phyloP scores from a whole-genome alignment of 2,113 vertebrate genomes.

The Micronycteris hirsuta region DNA sequence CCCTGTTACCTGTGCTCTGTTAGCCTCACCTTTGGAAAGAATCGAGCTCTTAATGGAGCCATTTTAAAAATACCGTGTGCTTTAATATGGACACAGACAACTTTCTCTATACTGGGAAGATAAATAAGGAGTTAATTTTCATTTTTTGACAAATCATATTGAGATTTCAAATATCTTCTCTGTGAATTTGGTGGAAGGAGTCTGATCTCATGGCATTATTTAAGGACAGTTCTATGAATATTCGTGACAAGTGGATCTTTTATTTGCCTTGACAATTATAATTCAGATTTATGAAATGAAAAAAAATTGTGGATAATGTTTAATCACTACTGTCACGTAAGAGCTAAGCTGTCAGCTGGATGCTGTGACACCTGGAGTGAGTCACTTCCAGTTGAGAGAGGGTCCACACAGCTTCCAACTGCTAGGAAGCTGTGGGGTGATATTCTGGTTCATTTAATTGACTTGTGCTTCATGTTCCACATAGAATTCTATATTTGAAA shows the following conservation, averaged over 20 bases:
- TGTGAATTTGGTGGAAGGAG: neutral
- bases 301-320: conserved; percentile 60
- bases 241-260: conserved; percentile 62
- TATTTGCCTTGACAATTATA: conserved; percentile 64
- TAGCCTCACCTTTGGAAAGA: neutral
- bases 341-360: conserved; percentile 42
- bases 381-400: conserved; percentile 29
- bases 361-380: conserved; percentile 3
- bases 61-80: neutral
- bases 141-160: conserved; percentile 7
- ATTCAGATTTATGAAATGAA: conserved; percentile 59
- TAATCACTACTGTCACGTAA: conserved; percentile 62
- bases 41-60: neutral
- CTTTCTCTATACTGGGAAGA: neutral
- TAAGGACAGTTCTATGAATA: conserved; percentile 51
- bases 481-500: neutral
- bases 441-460: neutral
- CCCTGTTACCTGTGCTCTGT: neutral
- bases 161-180: conserved; percentile 3
- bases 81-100: neutral
- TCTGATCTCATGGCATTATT: conserved; percentile 25
- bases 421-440: neutral
- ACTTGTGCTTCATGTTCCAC: neutral
- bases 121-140: conserved; percentile 13
- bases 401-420: neutral